Percentiles rank a stretch among this genome's conserved stretches.
These are phyloP conservation scores for Thymelicus sylvestris DNA, from an alignment of 2,888 invertebrate genomes.

Conservation along the genomic window DNA sequence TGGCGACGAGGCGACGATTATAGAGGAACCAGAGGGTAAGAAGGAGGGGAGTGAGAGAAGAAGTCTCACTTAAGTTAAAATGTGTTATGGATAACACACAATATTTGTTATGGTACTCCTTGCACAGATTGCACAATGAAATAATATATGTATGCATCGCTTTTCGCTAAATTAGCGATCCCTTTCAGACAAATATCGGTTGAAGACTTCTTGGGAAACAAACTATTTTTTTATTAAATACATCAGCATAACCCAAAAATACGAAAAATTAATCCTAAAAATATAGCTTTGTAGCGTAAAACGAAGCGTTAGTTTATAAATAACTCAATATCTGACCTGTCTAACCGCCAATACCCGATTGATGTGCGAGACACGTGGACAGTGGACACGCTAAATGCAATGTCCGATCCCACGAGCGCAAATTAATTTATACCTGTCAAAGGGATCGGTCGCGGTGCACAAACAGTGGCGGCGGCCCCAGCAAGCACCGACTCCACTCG, in stretches of 20 bases:
- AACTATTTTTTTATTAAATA: too few relatives aligned
- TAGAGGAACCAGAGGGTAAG: neutral
- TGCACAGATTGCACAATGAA: too few relatives aligned
- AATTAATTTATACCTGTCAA: conserved; percentile 12
- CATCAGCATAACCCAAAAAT: too few relatives aligned
- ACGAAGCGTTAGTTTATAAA: neutral
- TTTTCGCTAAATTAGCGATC: too few relatives aligned
- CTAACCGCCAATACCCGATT: neutral
- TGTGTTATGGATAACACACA: too few relatives aligned
- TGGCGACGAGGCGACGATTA: too few relatives aligned
- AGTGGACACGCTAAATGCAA: neutral
- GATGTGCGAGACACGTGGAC: neutral
- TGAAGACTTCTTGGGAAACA: too few relatives aligned
- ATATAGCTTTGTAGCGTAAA: neutral
- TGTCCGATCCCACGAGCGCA: neutral
- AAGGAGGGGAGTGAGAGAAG: neutral
- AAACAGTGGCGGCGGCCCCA: conserved; percentile 7
- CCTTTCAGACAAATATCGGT: too few relatives aligned
- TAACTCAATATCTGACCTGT: neutral
- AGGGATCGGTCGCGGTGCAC: conserved; percentile 1
- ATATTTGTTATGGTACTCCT: too few relatives aligned
- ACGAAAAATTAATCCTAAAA: too few relatives aligned
- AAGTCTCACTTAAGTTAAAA: neutral
- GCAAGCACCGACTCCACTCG: neutral
- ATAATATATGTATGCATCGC: too few relatives aligned